These are phyloP conservation scores for Lepus timidus DNA, from an alignment of 2,113 vertebrate species.

Conservation along the genomic window DNA sequence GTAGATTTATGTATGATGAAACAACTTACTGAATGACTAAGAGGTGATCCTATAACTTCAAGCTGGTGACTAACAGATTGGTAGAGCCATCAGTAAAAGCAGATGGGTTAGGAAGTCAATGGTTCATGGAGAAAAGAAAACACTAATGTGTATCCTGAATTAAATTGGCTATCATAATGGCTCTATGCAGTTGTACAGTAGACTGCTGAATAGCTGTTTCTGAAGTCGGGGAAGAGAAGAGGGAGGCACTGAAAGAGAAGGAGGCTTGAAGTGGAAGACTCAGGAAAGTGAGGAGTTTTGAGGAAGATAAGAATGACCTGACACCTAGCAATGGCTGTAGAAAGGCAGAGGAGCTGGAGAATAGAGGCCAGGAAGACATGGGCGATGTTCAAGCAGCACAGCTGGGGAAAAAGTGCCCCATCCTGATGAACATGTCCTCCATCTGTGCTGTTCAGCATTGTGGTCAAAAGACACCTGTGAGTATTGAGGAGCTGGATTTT, in stretches of 20 bases:
- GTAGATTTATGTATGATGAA: background rate
- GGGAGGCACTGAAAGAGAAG: background rate
- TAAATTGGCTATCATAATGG: background rate
- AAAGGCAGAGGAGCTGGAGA: background rate
- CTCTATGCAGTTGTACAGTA: background rate
- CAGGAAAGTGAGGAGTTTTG: background rate
- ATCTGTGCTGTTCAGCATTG: accelerated
- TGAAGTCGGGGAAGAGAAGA: background rate
- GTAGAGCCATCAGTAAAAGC: background rate
- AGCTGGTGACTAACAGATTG: background rate
- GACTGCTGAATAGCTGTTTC: background rate
- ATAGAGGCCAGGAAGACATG: background rate
- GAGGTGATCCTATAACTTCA: background rate
- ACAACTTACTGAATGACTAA: background rate
- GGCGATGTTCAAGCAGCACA: accelerated
- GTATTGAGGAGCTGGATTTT: background rate
- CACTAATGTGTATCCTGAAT: background rate
- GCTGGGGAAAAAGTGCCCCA: background rate
- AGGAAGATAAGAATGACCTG: background rate
- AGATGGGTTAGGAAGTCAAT: background rate
- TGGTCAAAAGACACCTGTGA: background rate
- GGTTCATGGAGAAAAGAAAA: background rate
- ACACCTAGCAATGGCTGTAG: accelerated
- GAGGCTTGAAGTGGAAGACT: background rate
- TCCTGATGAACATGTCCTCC: background rate